Evolutionary conservation across 2,888 invertebrate species (phyloP).

Genomic region (Sarcophaga rosellei): DNA sequence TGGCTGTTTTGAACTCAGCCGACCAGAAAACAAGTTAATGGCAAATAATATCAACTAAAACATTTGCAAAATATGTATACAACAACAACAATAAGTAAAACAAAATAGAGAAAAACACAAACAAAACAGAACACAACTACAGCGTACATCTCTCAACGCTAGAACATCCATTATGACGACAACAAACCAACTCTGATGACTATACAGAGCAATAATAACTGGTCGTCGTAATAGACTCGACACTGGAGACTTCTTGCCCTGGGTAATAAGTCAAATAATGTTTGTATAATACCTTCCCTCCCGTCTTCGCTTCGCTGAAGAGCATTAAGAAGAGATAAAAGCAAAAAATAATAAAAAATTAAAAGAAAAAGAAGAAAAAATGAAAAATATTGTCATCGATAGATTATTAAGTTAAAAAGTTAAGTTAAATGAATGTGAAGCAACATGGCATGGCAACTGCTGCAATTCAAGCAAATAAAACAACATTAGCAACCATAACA

Average conservation of each 20-base stretch:
- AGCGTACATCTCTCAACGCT: conserved; percentile 26
- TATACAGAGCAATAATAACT: conserved; percentile 34
- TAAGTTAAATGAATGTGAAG: conserved; percentile 58
- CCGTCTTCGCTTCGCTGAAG: neutral
- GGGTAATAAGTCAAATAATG: conserved; percentile 54
- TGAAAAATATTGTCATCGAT: conserved; percentile 67
- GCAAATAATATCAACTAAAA: conserved; percentile 69
- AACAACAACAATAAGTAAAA: conserved; percentile 27
- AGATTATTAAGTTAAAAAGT: conserved; percentile 67
- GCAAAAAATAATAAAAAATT: conserved; percentile 42
- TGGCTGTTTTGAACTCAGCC: conserved; percentile 77
- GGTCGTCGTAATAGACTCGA: conserved; percentile 31
- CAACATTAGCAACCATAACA: conserved; percentile 29
- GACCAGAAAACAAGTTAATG: conserved; percentile 79
- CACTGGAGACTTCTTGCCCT: conserved; percentile 40
- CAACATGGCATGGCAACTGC: conserved; percentile 49
- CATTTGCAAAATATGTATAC: conserved; percentile 61
- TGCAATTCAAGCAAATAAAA: conserved; percentile 35
- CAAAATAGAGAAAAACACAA: conserved; percentile 50
- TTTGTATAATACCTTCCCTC: neutral
- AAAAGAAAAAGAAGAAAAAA: conserved; percentile 28
- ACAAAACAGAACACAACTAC: conserved; percentile 49
- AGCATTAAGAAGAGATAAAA: conserved; percentile 54
- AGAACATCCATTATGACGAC: conserved; percentile 56
- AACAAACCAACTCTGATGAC: conserved; percentile 32